phyloP scores from a whole-genome alignment of 2,797 vertebrate species.

The Sarcoramphus papa region DNA sequence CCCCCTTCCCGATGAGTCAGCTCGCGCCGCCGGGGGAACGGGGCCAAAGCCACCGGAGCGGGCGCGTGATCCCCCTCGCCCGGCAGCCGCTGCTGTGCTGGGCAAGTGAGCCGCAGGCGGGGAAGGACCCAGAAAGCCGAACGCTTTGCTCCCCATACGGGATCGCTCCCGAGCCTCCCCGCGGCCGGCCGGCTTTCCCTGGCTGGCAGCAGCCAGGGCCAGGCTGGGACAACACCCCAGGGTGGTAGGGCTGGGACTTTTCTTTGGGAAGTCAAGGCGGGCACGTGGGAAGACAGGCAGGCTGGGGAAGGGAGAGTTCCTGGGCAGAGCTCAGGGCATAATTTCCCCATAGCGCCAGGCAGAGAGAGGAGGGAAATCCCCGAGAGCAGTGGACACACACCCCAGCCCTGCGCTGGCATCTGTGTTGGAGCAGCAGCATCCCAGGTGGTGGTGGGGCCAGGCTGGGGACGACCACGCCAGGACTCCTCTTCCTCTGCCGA shows the following conservation, averaged over 20 bases:
- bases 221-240: background rate
- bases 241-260: background rate
- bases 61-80: background rate
- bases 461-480: slow-evolving; percentile 47
- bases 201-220: background rate
- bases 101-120: background rate
- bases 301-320: background rate
- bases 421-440: slow-evolving; percentile 55
- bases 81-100: fast-evolving
- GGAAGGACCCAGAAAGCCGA: background rate
- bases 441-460: slow-evolving; percentile 50
- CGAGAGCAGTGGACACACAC: background rate
- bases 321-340: background rate
- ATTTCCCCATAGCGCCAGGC: background rate
- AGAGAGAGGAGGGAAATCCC: background rate
- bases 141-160: fast-evolving
- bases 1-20: slow-evolving; percentile 9
- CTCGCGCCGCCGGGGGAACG: background rate
- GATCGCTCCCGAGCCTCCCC: fast-evolving
- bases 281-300: background rate
- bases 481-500: slow-evolving; percentile 62
- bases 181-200: fast-evolving
- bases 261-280: background rate
- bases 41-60: background rate
- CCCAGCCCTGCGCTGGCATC: slow-evolving; percentile 34